A percentile compares a stretch with the other conserved stretches of the same genome.
Evolutionary conservation across 2,797 vertebrate genomes (phyloP).

Genomic region (Telmatherina bonti): DNA sequence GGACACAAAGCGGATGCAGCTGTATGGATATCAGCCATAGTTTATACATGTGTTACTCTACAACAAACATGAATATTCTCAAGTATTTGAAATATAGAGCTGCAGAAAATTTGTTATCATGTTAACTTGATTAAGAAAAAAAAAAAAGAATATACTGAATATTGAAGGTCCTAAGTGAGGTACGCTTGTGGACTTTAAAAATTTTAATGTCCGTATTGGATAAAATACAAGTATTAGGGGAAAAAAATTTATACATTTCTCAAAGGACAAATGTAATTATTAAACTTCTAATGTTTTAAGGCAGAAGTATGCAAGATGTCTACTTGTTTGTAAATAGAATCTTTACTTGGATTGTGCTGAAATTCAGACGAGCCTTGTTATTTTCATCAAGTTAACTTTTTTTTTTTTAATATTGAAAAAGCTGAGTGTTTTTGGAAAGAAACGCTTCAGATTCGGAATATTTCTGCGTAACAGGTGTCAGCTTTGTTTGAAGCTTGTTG

Average conservation of each 20-base stretch:
- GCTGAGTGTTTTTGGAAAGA: slow-evolving; percentile 24
- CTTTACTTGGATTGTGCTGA: slow-evolving; percentile 43
- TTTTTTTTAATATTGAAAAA: slow-evolving; percentile 18
- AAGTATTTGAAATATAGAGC: slow-evolving; percentile 8
- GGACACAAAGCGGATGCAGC: slow-evolving; percentile 20
- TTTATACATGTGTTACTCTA: not conserved
- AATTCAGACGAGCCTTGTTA: slow-evolving; percentile 34
- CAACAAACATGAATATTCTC: slow-evolving; percentile 1
- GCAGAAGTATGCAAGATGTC: slow-evolving; percentile 33
- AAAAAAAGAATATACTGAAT: slow-evolving; percentile 2
- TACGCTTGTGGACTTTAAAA: slow-evolving; percentile 10
- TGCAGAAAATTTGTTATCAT: slow-evolving; percentile 5
- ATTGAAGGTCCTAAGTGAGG: not conserved
- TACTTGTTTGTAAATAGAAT: slow-evolving; percentile 64
- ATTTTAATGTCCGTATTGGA: slow-evolving; percentile 25
- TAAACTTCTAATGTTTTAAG: slow-evolving; percentile 22
- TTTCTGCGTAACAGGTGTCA: slow-evolving; percentile 10
- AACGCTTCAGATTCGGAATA: slow-evolving; percentile 25
- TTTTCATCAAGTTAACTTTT: slow-evolving; percentile 1
- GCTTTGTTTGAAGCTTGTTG: slow-evolving; percentile 19
- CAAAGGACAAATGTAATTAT: slow-evolving; percentile 27
- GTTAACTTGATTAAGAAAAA: slow-evolving; percentile 7
- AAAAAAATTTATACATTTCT: slow-evolving; percentile 10
- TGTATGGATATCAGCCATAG: slow-evolving; percentile 37
- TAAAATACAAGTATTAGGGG: slow-evolving; percentile 21